Evolutionary conservation across 64 coral and sea anemone genomes (phyloP), one percentile per base, ranked within the genome.

Genomic region (Montipora sp.): DNA sequence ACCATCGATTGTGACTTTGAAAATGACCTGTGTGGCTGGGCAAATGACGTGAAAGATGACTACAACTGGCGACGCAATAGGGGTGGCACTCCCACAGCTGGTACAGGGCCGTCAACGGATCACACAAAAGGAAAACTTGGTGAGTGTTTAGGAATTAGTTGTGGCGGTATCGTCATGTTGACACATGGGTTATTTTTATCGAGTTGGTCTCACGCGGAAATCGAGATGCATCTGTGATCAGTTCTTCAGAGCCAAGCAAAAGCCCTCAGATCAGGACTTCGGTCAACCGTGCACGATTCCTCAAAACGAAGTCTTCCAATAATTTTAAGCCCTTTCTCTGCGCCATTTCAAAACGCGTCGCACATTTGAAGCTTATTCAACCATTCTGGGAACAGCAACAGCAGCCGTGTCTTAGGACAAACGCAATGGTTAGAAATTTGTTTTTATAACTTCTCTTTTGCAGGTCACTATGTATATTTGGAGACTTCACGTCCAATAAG

Each of bases 1-100:
- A 92, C 50, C 46, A 45, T 97, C 4, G 92, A 97, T 70, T 97
- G 95, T 77, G 90, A 94, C 75, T 97, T 97, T 71, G 95, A 97
- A 47, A 88, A 79, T 53, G 92, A 75, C 81, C 16, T 94, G 19
- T 97, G 95, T 22, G 80, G 86, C 20, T 97, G 95, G 95, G 81
- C 60, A 21, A 89, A 97, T 69, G 79, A 87, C 15, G 18, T 5
- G 2, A 7, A 67, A 59, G 95, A 97, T 72, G 47, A 94, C 16
- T 77, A 68, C 9, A 51, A 97, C 21, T 97, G 95, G 95, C 91
- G 8, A 14, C 75, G 66, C 9, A 65, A 61, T 59, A 66, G 65
- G 46, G 95, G 95, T 11, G 75, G 75, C 9, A 97, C 95, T 15
- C 95, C 95, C 1, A 94, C 95, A 47, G 74, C 89, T 47, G 87